Percentiles rank a stretch among this genome's conserved stretches.
These are phyloP conservation scores for Balanococcus diminutus DNA, from an alignment of 2,888 invertebrate species.

Conservation along the genomic window DNA sequence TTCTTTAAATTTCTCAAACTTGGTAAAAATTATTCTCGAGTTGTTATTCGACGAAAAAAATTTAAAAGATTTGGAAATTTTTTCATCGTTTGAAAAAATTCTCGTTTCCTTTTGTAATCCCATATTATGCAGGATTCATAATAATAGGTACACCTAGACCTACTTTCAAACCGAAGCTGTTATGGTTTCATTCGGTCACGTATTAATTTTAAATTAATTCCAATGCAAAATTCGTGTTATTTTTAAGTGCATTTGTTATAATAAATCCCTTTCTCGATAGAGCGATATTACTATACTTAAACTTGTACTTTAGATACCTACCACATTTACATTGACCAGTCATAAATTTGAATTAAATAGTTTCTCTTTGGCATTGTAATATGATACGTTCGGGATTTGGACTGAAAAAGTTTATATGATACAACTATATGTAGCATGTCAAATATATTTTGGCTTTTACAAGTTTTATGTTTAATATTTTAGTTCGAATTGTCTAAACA, in stretches of 20 bases:
- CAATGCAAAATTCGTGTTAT: background rate
- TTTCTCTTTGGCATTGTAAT: background rate
- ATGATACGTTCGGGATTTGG: background rate
- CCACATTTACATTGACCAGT: background rate
- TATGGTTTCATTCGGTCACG: background rate
- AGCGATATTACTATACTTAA: background rate
- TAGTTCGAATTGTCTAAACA: background rate
- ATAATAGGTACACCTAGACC: too few relatives aligned
- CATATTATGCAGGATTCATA: too few relatives aligned
- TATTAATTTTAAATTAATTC: background rate
- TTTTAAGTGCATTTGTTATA: background rate
- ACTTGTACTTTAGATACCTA: background rate
- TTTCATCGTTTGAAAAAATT: too few relatives aligned
- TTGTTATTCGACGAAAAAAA: too few relatives aligned
- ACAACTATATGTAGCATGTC: background rate
- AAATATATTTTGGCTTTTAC: background rate
- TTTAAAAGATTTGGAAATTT: too few relatives aligned
- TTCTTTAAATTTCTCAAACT: too few relatives aligned
- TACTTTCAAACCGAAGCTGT: too few relatives aligned
- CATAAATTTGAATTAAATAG: slow-evolving; percentile 7
- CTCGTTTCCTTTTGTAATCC: too few relatives aligned
- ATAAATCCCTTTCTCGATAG: background rate
- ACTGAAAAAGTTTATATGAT: background rate
- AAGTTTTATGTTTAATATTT: background rate
- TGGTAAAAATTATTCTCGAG: too few relatives aligned